Conservation (phyloP, 2,888 invertebrate species). For the Cosmia trapezina region DNA sequence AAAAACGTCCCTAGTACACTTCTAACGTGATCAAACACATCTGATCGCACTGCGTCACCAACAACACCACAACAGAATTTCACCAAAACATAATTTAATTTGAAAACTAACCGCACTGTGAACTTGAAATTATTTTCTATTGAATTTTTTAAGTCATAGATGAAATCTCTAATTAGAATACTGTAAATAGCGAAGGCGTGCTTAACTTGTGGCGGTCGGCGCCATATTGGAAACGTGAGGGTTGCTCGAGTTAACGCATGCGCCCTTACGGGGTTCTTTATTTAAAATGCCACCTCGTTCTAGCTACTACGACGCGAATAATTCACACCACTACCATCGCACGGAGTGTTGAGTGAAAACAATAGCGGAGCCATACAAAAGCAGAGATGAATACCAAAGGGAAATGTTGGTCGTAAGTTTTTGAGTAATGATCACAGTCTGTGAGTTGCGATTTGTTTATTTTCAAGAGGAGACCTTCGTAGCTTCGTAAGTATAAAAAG, state of each 20-base stretch:
- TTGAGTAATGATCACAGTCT: slow-evolving; percentile 40
- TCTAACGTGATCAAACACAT: slow-evolving; percentile 77
- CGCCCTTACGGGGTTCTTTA: slow-evolving; percentile 78
- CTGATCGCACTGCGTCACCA: slow-evolving; percentile 80
- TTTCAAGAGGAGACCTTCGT: slow-evolving; percentile 39
- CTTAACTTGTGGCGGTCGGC: slow-evolving; percentile 84
- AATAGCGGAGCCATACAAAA: slow-evolving; percentile 65
- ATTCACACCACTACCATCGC: slow-evolving; percentile 63
- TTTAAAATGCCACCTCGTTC: slow-evolving; percentile 74
- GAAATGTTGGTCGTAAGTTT: slow-evolving; percentile 48
- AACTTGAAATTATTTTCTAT: slow-evolving; percentile 14
- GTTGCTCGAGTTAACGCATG: slow-evolving; percentile 82
- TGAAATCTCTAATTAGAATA: slow-evolving; percentile 54
- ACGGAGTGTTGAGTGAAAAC: slow-evolving; percentile 65
- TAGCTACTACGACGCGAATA: slow-evolving; percentile 61
- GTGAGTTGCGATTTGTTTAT: slow-evolving; percentile 55
- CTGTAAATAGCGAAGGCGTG: slow-evolving; percentile 85
- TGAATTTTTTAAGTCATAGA: slow-evolving; percentile 42
- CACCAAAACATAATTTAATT: slow-evolving; percentile 46
- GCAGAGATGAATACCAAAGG: slow-evolving; percentile 60
- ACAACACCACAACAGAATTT: slow-evolving; percentile 51
- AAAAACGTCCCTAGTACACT: slow-evolving; percentile 69
- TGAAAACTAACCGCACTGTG: slow-evolving; percentile 5
- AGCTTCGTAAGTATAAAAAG: slow-evolving; percentile 18
- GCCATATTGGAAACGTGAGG: slow-evolving; percentile 88